Evolutionary conservation across 2,888 invertebrate species (phyloP).

Genomic region (Cheilosia urbana): DNA sequence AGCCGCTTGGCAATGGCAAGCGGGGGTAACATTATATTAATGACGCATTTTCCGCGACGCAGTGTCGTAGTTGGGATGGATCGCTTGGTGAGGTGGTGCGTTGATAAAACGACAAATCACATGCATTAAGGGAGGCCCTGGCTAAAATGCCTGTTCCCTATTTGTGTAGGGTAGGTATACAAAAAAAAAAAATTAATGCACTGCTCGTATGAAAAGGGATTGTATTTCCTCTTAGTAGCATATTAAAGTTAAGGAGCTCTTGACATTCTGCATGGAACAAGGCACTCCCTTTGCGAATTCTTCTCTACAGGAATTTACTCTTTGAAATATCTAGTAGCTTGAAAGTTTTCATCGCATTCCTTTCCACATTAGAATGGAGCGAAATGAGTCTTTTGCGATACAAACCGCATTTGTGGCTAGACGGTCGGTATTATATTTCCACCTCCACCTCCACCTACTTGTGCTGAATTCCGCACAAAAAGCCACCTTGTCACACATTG

Average conservation of each 20-base stretch:
- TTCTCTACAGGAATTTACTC: background rate
- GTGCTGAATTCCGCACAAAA: conserved; percentile 26
- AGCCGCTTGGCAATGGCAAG: conserved; percentile 49
- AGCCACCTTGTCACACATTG: conserved; percentile 27
- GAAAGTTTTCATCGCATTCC: conserved; percentile 26
- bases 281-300: background rate
- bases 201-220: background rate
- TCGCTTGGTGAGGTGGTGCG: conserved; percentile 43
- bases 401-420: too few relatives aligned
- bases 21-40: conserved; percentile 65
- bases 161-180: conserved; percentile 38
- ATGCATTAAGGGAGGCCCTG: conserved; percentile 40
- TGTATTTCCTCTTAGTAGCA: conserved; percentile 2
- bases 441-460: background rate
- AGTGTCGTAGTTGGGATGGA: conserved; percentile 38
- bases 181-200: background rate
- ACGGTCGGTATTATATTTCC: background rate
- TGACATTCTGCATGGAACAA: conserved; percentile 31
- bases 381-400: background rate
- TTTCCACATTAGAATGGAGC: background rate
- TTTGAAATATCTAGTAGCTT: conserved; percentile 4
- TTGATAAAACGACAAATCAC: conserved; percentile 63
- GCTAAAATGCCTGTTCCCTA: conserved; percentile 45
- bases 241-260: conserved; percentile 22
- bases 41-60: conserved; percentile 69